Percentiles rank a stretch among this genome's conserved stretches.
These are phyloP conservation scores for Thamnophis sirtalis DNA, from an alignment of 2,113 vertebrate genomes.

Conservation along the genomic window DNA sequence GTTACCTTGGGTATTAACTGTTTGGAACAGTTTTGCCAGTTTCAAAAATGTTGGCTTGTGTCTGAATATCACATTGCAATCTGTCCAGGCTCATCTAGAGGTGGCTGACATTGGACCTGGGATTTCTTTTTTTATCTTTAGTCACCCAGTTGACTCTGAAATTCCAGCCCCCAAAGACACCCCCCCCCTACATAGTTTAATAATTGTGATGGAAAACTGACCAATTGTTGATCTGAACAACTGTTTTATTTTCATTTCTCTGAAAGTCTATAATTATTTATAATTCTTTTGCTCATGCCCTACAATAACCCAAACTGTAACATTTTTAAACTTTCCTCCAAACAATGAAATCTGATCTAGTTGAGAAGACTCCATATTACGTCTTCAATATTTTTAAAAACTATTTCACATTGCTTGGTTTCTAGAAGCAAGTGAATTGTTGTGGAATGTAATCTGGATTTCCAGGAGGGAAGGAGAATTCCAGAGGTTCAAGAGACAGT, in stretches of 20 bases:
- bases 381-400: not conserved
- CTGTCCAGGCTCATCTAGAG: not conserved
- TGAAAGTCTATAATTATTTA: not conserved
- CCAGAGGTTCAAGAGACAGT: not conserved
- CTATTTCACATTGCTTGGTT: not conserved
- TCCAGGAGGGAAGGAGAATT: not conserved
- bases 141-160: not conserved
- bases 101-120: not conserved
- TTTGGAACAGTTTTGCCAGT: not conserved
- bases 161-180: not conserved
- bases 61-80: not conserved
- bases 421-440: not conserved
- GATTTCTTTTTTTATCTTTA: not conserved
- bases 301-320: not conserved
- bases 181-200: not conserved
- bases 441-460: not conserved
- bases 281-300: not conserved
- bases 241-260: not conserved
- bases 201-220: not conserved
- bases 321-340: not conserved
- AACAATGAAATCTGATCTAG: too few relatives aligned
- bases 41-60: not conserved
- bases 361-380: not conserved
- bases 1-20: not conserved
- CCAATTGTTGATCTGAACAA: not conserved